Evolutionary conservation across 2,113 vertebrate genomes (phyloP).

Genomic region (Camelus bactrianus): DNA sequence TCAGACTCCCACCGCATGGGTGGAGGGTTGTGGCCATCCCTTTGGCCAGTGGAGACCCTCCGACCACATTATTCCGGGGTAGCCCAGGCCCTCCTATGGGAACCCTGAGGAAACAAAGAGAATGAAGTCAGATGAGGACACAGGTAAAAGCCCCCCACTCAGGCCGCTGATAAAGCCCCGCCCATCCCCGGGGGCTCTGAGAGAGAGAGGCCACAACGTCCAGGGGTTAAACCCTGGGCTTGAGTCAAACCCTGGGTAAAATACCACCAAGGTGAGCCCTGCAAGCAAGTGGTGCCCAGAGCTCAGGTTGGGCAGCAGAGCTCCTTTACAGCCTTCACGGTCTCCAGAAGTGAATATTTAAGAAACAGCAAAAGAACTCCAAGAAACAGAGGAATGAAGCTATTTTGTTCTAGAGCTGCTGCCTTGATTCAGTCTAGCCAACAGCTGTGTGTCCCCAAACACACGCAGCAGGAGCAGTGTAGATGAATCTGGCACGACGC

Average conservation of each 20-base stretch:
- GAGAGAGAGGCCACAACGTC: background rate
- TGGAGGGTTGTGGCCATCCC: constrained; percentile 87
- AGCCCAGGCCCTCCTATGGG: constrained; percentile 91
- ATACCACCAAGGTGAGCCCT: background rate
- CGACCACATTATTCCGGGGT: constrained; percentile 85
- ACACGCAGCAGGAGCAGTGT: constrained; percentile 62
- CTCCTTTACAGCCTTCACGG: background rate
- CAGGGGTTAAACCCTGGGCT: background rate
- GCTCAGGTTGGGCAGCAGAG: background rate
- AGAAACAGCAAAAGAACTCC: background rate
- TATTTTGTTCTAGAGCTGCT: background rate
- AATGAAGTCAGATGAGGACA: background rate
- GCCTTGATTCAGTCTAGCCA: constrained; percentile 52
- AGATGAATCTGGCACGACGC: background rate
- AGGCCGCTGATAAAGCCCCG: background rate
- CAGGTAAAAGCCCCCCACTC: background rate
- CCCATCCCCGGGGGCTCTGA: background rate
- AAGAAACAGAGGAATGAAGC: constrained; percentile 14
- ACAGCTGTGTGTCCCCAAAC: background rate
- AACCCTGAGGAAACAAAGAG: constrained; percentile 88
- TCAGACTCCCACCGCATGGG: constrained; percentile 85
- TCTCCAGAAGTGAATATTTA: background rate
- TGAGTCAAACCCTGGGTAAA: too few species aligned
- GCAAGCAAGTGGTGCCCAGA: background rate
- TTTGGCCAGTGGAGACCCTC: constrained; percentile 86